Evolutionary conservation across 2,888 invertebrate genomes (phyloP).

Genomic region (Stenodema calcarata): DNA sequence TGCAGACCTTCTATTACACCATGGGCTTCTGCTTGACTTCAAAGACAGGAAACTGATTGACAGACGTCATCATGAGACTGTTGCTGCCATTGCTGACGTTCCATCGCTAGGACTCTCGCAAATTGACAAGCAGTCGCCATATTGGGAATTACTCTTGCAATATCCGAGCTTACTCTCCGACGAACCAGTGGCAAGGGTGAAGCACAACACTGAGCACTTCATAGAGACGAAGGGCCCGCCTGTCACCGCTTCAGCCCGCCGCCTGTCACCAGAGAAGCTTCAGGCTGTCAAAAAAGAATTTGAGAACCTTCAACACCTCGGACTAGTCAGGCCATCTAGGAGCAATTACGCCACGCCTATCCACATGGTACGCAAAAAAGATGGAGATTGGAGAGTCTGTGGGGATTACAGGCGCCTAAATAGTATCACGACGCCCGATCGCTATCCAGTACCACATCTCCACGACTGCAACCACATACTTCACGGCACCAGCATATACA

Average conservation of each 20-base stretch:
- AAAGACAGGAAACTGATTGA: neutral
- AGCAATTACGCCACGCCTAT: slow-evolving; percentile 55
- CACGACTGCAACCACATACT: slow-evolving; percentile 54
- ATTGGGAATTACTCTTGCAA: neutral
- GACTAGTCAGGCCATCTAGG: slow-evolving; percentile 31
- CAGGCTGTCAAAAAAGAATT: no score
- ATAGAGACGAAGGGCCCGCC: slow-evolving; percentile 55
- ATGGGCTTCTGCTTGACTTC: no score
- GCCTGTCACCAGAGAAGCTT: no score
- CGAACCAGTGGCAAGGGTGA: no score
- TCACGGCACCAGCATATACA: no score
- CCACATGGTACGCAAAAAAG: no score
- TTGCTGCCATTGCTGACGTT: neutral
- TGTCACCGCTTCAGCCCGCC: slow-evolving; percentile 59
- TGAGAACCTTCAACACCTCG: no score
- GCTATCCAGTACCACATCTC: no score
- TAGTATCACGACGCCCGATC: slow-evolving; percentile 59
- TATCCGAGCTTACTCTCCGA: neutral
- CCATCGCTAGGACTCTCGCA: neutral
- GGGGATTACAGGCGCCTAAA: slow-evolving; percentile 61
- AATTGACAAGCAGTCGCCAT: slow-evolving; percentile 3
- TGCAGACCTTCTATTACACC: no score
- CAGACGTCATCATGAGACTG: neutral
- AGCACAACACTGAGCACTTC: no score
- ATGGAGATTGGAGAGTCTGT: no score